Percentiles rank a stretch among this genome's conserved stretches.
These are phyloP conservation scores for Hypsopygia costalis DNA, from an alignment of 2,888 invertebrate species.

Conservation along the genomic window DNA sequence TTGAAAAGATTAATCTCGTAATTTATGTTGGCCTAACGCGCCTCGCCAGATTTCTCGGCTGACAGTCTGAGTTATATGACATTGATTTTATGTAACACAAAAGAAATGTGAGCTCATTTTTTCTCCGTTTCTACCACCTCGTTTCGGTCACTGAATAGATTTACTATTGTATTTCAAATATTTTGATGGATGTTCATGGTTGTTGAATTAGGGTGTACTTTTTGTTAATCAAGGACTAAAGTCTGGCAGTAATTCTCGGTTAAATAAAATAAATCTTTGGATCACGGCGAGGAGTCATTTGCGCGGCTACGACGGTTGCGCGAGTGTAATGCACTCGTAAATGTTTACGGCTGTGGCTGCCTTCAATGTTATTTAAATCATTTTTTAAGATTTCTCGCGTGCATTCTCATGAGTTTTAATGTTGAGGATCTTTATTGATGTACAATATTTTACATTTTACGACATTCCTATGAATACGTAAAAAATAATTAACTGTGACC, in stretches of 20 bases:
- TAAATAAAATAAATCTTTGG: constrained; percentile 37
- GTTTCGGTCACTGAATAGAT: constrained; percentile 20
- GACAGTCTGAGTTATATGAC: constrained; percentile 56
- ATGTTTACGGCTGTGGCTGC: constrained; percentile 66
- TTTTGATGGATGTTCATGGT: constrained; percentile 34
- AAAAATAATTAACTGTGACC: constrained; percentile 27
- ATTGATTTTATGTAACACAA: constrained; percentile 57
- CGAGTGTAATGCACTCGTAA: constrained; percentile 77
- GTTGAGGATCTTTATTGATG: constrained; percentile 49
- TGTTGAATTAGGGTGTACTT: constrained; percentile 4
- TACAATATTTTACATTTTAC: constrained; percentile 54
- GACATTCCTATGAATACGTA: constrained; percentile 37
- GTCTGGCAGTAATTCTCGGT: constrained; percentile 13
- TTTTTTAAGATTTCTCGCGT: constrained; percentile 47
- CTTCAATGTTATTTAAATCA: constrained; percentile 62
- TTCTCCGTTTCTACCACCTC: constrained; percentile 28
- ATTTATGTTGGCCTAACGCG: constrained; percentile 72
- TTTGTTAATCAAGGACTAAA: neutral
- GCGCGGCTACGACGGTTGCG: constrained; percentile 52
- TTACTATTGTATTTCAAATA: constrained; percentile 30
- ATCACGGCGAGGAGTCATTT: constrained; percentile 42
- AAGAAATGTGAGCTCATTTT: constrained; percentile 40
- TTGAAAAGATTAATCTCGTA: constrained; percentile 79
- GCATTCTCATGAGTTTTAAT: constrained; percentile 35
- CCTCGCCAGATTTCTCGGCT: constrained; percentile 63